Evolutionary conservation across 2,888 invertebrate genomes (phyloP).

Genomic region (Parascotia fuliginaria): DNA sequence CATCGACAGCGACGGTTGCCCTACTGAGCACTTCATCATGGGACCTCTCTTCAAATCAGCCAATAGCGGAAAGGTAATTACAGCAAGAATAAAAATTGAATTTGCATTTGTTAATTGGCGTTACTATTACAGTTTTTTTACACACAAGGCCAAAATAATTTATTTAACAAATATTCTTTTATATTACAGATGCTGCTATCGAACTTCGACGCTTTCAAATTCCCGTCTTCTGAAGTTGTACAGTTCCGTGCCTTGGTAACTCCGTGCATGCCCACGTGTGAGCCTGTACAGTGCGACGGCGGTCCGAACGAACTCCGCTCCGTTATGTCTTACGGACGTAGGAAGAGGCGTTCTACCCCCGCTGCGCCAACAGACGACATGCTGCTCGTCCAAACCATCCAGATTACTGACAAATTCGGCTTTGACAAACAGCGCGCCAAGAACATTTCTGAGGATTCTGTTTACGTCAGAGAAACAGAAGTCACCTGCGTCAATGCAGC

Average conservation of each 20-base stretch:
- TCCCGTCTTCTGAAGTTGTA: slow-evolving; percentile 97
- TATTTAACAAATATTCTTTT: slow-evolving; percentile 13
- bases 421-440: slow-evolving; percentile 90
- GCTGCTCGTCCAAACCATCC: slow-evolving; percentile 95
- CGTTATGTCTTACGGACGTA: slow-evolving; percentile 93
- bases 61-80: slow-evolving; percentile 90
- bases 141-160: too few species aligned
- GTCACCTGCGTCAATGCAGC: slow-evolving; percentile 90
- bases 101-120: neutral
- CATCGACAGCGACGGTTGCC: slow-evolving; percentile 96
- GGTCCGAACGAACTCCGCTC: slow-evolving; percentile 93
- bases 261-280: slow-evolving; percentile 96
- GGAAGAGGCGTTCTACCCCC: slow-evolving; percentile 90
- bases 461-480: slow-evolving; percentile 88
- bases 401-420: slow-evolving; percentile 96
- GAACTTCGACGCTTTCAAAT: slow-evolving; percentile 98
- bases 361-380: slow-evolving; percentile 89
- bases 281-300: slow-evolving; percentile 96
- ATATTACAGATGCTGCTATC: slow-evolving; percentile 91
- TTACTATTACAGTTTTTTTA: too few species aligned
- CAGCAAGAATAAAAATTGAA: neutral
- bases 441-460: slow-evolving; percentile 89
- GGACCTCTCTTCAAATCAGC: slow-evolving; percentile 94
- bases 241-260: slow-evolving; percentile 98
- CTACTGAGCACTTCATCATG: slow-evolving; percentile 97